phyloP scores from a whole-genome alignment of 2,113 vertebrate genomes.

The Numida meleagris region DNA sequence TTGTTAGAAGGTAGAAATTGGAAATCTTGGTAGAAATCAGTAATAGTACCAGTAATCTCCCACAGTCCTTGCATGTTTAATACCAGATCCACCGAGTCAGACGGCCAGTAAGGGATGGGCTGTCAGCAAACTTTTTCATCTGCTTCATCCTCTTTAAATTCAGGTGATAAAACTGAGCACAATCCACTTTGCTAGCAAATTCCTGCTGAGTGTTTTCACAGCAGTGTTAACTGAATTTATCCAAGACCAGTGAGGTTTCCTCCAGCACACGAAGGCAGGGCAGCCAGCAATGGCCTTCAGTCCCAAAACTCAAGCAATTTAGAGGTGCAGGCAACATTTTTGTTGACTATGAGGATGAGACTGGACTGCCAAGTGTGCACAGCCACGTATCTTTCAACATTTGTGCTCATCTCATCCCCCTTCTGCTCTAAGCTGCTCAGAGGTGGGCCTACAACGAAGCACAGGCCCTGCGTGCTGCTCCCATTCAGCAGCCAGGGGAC shows the following conservation, averaged over 20 bases:
- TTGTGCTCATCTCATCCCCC: background rate
- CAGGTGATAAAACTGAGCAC: background rate
- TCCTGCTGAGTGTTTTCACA: background rate
- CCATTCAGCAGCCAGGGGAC: background rate
- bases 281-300: background rate
- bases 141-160: background rate
- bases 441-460: background rate
- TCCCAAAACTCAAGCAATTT: background rate
- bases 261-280: background rate
- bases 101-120: background rate
- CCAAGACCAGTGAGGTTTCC: background rate
- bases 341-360: background rate
- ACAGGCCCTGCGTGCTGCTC: background rate
- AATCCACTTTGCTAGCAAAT: background rate
- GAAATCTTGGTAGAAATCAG: background rate
- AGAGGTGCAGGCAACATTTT: background rate
- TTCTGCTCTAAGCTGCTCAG: background rate
- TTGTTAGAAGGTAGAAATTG: background rate
- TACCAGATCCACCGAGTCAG: background rate
- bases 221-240: background rate
- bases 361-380: background rate
- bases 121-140: background rate
- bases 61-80: background rate
- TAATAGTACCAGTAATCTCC: background rate
- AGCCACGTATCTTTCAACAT: background rate